These are phyloP conservation scores for Verasper variegatus DNA, from an alignment of 2,113 vertebrate genomes.

Conservation along the genomic window DNA sequence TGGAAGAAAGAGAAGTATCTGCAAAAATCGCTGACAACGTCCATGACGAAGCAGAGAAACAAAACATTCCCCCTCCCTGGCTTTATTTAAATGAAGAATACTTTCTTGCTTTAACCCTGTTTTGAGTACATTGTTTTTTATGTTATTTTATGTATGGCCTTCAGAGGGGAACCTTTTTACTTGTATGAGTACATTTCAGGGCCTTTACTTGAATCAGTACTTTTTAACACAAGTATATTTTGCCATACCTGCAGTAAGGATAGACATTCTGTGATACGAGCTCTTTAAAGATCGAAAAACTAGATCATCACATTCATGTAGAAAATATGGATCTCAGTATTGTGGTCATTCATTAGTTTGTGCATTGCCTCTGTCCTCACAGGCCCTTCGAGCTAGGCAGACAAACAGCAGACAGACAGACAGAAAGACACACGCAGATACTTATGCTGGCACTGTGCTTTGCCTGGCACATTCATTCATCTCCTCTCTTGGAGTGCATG, in stretches of 20 bases:
- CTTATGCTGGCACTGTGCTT: constrained; percentile 45
- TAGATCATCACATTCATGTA: neutral
- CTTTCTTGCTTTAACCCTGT: too few species aligned
- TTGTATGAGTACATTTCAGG: too few species aligned
- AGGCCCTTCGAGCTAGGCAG: constrained; percentile 26
- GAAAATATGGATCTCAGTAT: neutral
- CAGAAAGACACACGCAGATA: constrained; percentile 46
- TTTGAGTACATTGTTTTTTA: too few species aligned
- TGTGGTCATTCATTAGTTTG: constrained; percentile 14
- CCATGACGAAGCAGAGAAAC: too few species aligned
- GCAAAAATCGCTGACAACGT: too few species aligned
- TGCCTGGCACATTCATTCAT: constrained; percentile 64
- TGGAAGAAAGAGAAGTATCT: too few species aligned
- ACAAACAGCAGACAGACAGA: constrained; percentile 45
- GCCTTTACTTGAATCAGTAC: too few species aligned
- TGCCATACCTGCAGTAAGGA: neutral
- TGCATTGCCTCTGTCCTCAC: constrained; percentile 23
- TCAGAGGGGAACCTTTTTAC: too few species aligned
- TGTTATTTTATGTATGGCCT: too few species aligned
- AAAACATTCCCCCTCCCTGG: too few species aligned
- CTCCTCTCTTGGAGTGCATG: constrained; percentile 59
- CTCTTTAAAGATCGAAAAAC: neutral
- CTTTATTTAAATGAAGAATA: too few species aligned
- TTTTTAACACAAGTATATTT: too few species aligned
- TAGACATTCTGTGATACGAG: neutral